Conservation (phyloP, 2,888 invertebrate species). For the Brenthis daphne region DNA sequence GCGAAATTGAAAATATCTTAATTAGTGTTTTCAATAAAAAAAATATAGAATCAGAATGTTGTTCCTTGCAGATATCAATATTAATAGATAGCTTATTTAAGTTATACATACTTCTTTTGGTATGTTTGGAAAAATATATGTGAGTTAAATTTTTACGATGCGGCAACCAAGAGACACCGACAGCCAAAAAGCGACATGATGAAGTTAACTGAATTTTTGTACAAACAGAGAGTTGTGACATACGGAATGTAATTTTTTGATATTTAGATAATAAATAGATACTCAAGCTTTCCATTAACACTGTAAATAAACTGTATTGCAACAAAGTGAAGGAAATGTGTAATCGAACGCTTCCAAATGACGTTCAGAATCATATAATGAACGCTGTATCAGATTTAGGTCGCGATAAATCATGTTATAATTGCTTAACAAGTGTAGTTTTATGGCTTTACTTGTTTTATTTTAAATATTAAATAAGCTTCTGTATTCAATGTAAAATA, state of each 20-base stretch:
- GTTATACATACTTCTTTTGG: neutral
- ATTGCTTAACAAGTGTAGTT: neutral
- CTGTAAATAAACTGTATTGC: constrained; percentile 2
- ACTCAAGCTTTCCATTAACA: neutral
- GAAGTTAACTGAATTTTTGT: no score
- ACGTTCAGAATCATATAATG: constrained; percentile 12
- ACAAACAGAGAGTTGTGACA: no score
- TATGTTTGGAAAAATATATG: neutral
- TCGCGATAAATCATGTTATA: constrained; percentile 20
- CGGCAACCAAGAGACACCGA: no score
- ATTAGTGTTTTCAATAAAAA: no score
- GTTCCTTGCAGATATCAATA: no score
- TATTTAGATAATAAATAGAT: neutral
- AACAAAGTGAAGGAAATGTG: constrained; percentile 20
- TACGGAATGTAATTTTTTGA: no score
- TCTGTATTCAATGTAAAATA: no score
- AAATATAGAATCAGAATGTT: no score
- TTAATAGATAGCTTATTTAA: no score
- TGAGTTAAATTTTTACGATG: no score
- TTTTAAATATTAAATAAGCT: neutral
- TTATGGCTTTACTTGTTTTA: neutral
- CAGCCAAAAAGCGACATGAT: no score
- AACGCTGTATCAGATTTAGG: constrained; percentile 21
- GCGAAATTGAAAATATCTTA: no score
- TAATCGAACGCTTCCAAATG: constrained; percentile 18